Percentiles rank a stretch among this genome's conserved stretches.
These are phyloP conservation scores for Silvanus unidentatus DNA, from an alignment of 2,888 invertebrate species.

Conservation along the genomic window DNA sequence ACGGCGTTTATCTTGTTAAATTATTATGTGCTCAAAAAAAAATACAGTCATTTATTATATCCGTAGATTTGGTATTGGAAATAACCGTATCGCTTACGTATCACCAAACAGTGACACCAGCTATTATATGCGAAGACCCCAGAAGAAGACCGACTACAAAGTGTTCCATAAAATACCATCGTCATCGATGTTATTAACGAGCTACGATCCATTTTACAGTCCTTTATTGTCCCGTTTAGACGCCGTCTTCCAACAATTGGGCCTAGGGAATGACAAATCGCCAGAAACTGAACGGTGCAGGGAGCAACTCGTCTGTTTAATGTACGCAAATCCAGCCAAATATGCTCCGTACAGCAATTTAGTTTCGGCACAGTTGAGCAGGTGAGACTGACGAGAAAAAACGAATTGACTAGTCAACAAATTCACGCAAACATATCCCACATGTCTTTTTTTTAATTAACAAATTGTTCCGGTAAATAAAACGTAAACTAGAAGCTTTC, in stretches of 20 bases:
- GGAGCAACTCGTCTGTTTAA: constrained; percentile 78
- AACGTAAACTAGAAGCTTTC: too few relatives aligned
- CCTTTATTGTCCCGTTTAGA: constrained; percentile 78
- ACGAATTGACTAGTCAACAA: too few relatives aligned
- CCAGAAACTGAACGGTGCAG: constrained; percentile 64
- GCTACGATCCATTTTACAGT: constrained; percentile 87
- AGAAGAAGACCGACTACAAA: constrained; percentile 63
- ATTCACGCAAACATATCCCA: too few relatives aligned
- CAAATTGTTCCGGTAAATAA: too few relatives aligned
- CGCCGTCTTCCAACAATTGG: constrained; percentile 71
- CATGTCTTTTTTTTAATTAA: too few relatives aligned
- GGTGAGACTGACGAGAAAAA: constrained; percentile 58
- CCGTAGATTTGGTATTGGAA: constrained; percentile 53
- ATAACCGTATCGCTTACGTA: constrained; percentile 58
- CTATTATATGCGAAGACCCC: constrained; percentile 58
- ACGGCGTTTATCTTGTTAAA: constrained; percentile 11
- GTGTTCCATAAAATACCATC: constrained; percentile 81
- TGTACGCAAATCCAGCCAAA: constrained; percentile 83
- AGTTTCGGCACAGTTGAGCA: constrained; percentile 80
- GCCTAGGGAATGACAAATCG: constrained; percentile 51
- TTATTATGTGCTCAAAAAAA: constrained; percentile 5
- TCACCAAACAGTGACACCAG: constrained; percentile 50
- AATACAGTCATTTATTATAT: background rate
- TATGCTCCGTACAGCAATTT: constrained; percentile 86
- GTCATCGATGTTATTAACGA: constrained; percentile 73